A percentile compares a stretch with the other conserved stretches of the same genome.
These are phyloP conservation scores for Meteorus cinctellus DNA, from an alignment of 2,888 invertebrate genomes.

Conservation along the genomic window DNA sequence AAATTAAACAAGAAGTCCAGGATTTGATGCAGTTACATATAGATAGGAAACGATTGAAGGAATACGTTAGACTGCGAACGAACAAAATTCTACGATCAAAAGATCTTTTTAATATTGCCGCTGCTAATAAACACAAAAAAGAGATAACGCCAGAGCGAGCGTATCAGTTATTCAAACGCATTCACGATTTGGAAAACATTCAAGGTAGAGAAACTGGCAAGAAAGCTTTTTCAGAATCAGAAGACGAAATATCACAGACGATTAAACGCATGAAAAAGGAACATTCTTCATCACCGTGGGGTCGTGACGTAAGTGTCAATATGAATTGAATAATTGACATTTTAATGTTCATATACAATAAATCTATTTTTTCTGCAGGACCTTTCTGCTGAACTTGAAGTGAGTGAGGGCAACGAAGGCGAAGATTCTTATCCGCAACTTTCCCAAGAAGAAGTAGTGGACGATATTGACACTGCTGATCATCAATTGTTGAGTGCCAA, in stretches of 20 bases:
- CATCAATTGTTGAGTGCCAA: slow-evolving; percentile 60
- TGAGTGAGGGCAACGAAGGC: slow-evolving; percentile 64
- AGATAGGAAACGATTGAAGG: slow-evolving; percentile 68
- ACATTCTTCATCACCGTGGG: slow-evolving; percentile 63
- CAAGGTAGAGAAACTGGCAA: slow-evolving; percentile 57
- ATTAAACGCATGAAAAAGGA: slow-evolving; percentile 68
- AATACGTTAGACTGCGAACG: slow-evolving; percentile 68
- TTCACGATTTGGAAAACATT: slow-evolving; percentile 67
- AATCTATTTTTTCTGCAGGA: slow-evolving; percentile 50
- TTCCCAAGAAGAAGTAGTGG: slow-evolving; percentile 63
- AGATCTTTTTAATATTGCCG: slow-evolving; percentile 70
- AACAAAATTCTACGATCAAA: slow-evolving; percentile 69
- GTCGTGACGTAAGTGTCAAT: slow-evolving; percentile 62
- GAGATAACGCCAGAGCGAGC: slow-evolving; percentile 68
- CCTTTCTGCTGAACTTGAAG: slow-evolving; percentile 64
- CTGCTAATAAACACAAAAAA: slow-evolving; percentile 66
- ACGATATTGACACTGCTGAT: slow-evolving; percentile 62
- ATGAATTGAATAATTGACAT: neutral
- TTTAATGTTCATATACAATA: slow-evolving; percentile 9
- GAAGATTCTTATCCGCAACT: slow-evolving; percentile 66
- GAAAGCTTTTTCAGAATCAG: slow-evolving; percentile 64
- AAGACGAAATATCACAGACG: slow-evolving; percentile 65
- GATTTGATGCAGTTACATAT: slow-evolving; percentile 69
- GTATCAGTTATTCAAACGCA: slow-evolving; percentile 66
- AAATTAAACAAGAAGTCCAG: slow-evolving; percentile 69